These are phyloP conservation scores for Bembecia ichneumoniformis DNA, from an alignment of 2,888 invertebrate genomes.

Conservation along the genomic window DNA sequence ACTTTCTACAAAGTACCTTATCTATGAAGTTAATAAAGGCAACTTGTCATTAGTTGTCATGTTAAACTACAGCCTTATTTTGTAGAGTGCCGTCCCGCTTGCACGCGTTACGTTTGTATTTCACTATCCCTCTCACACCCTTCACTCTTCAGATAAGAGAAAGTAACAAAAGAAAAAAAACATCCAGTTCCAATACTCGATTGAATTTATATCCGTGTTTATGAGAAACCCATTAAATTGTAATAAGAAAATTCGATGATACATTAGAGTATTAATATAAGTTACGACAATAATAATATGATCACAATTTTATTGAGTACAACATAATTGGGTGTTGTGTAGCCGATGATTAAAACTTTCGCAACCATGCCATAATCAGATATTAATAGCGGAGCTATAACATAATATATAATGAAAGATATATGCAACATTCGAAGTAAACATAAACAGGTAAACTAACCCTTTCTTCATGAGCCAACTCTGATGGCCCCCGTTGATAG, in stretches of 20 bases:
- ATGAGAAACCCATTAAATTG: slow-evolving; percentile 9
- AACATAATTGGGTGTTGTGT: no score
- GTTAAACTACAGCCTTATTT: slow-evolving; percentile 16
- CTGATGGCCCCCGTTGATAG: slow-evolving; percentile 60
- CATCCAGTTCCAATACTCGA: slow-evolving; percentile 48
- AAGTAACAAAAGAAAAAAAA: slow-evolving; percentile 70
- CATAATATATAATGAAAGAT: slow-evolving; percentile 19
- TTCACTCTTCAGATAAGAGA: slow-evolving; percentile 68
- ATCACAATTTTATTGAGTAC: no score
- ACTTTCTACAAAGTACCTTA: neutral
- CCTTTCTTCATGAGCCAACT: slow-evolving; percentile 72
- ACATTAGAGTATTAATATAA: slow-evolving; percentile 4
- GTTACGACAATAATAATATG: slow-evolving; percentile 4
- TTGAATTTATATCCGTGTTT: slow-evolving; percentile 28
- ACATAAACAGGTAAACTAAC: slow-evolving; percentile 67
- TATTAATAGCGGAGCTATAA: slow-evolving; percentile 26
- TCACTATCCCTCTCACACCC: slow-evolving; percentile 51
- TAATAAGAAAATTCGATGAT: no score
- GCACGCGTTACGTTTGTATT: slow-evolving; percentile 19
- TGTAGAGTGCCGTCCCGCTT: slow-evolving; percentile 50
- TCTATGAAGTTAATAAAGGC: slow-evolving; percentile 23
- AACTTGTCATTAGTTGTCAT: slow-evolving; percentile 35
- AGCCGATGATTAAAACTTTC: slow-evolving; percentile 15
- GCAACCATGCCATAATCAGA: slow-evolving; percentile 26
- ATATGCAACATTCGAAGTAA: slow-evolving; percentile 32